These are phyloP conservation scores for Pseudomyrmex concolor DNA, from an alignment of 1,140 invertebrate genomes.

Conservation along the genomic window DNA sequence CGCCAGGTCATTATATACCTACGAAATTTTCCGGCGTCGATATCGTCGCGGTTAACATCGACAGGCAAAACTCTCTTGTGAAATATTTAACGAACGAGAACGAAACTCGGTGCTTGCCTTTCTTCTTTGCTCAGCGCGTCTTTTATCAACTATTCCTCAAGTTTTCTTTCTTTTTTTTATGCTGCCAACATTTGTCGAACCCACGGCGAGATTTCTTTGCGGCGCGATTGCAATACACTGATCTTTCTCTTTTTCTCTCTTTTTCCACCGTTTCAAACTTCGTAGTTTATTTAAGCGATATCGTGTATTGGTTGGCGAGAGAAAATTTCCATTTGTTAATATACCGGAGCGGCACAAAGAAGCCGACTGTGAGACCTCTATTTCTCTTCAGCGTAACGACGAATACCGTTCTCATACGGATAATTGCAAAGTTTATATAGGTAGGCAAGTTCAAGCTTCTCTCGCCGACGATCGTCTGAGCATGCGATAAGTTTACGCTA, in stretches of 20 bases:
- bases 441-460: conserved; percentile 21
- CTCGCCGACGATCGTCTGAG: not conserved
- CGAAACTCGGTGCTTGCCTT: conserved; percentile 18
- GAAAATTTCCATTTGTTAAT: conserved; percentile 62
- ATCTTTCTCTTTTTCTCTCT: not conserved
- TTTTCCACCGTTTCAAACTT: no score
- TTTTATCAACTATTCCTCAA: conserved; percentile 8
- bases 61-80: conserved; percentile 12
- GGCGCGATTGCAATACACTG: not conserved
- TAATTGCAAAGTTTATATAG: conserved; percentile 27
- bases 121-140: conserved; percentile 1
- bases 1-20: not conserved
- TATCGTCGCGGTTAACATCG: not conserved
- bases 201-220: not conserved
- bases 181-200: conserved; percentile 24
- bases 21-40: conserved; percentile 1
- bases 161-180: conserved; percentile 2
- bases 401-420: not conserved
- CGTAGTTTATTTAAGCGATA: conserved; percentile 33
- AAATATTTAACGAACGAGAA: conserved; percentile 25
- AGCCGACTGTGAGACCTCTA: not conserved
- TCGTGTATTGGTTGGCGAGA: not conserved
- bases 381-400: conserved; percentile 7
- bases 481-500: conserved; percentile 6
- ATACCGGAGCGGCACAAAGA: conserved; percentile 14